Evolutionary conservation across 2,888 invertebrate genomes (phyloP), one percentile per base, ranked within the genome.

Genomic region (Byasa hedistus): DNA sequence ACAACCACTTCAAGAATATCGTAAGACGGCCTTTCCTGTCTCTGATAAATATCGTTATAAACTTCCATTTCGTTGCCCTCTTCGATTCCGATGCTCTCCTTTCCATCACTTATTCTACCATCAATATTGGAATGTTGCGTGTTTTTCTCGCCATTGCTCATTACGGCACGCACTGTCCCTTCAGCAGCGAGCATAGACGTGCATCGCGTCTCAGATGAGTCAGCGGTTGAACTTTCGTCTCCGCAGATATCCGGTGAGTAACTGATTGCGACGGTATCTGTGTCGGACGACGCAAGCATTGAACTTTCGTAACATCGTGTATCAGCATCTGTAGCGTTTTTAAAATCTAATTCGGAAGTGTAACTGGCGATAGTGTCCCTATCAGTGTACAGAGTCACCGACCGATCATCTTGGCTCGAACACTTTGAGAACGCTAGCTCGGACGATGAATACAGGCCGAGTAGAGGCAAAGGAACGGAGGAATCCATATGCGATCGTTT

Each of bases 1-100:
- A 92, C 89, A 1, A 87, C 85, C 12, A 92, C 84, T 73, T 92
- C 92, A 32, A 92, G 78, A 51, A 89, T 73, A 69, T 91, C 91
- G 71, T 82, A 89, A 1, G 82, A 70, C 5, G 84, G 79, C 2
- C 81, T 75, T n/a, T 80, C 79, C 5, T 82, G 65, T 5, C 7
- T 32, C 32, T 32, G 32, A 32, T 32, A 7, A 32, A 32, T 32
- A 10, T 32, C 32, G 32, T 32, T 32, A 10, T 32, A 10, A 32
- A 10, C 7, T 32, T 32, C 10, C 7, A 32, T 65, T 23, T 80
- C 69, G 69, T 81, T 79, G 56, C 74, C 75, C 27, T 80, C 80
- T 15, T 81, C 77, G 57, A 80, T 79, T 57, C 81, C 81, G 27
- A 73, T 74, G 59, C 75, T 75, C 17, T 70, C 69, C 3, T 77